These are phyloP conservation scores for Gobio occitaniae DNA, from an alignment of 2,797 vertebrate species.

Conservation along the genomic window DNA sequence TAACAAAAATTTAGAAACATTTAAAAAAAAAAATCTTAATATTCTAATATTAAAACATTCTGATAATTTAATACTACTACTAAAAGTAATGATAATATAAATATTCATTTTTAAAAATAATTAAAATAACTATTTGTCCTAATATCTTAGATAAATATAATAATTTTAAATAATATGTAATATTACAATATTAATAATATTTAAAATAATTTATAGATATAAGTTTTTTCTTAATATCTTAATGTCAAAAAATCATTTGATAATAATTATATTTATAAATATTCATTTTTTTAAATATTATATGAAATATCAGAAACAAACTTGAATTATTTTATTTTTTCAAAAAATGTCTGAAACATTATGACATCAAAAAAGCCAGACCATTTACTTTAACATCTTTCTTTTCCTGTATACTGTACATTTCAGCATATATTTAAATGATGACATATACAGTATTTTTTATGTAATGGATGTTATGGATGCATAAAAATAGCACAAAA, in stretches of 20 bases:
- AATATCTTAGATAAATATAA: not conserved
- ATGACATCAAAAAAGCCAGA: not conserved
- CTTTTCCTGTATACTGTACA: not conserved
- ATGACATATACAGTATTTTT: no score
- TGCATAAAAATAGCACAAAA: not conserved
- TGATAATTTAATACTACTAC: not conserved
- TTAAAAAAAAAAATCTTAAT: not conserved
- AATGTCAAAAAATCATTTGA: not conserved
- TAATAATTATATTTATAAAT: not conserved
- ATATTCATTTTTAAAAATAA: not conserved
- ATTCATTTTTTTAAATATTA: not conserved
- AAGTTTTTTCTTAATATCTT: not conserved
- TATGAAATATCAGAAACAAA: not conserved
- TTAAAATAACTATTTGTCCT: no score
- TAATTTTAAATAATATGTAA: not conserved
- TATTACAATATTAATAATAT: not conserved
- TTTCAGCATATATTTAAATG: not conserved
- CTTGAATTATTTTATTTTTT: not conserved
- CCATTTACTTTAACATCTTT: not conserved
- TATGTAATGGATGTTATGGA: no score
- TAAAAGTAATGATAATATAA: not conserved
- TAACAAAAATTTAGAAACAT: not conserved
- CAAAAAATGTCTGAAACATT: not conserved
- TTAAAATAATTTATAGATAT: not conserved
- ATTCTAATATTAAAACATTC: not conserved